These are phyloP conservation scores for Hipposideros armiger DNA, from an alignment of 2,113 vertebrate genomes.

Conservation along the genomic window DNA sequence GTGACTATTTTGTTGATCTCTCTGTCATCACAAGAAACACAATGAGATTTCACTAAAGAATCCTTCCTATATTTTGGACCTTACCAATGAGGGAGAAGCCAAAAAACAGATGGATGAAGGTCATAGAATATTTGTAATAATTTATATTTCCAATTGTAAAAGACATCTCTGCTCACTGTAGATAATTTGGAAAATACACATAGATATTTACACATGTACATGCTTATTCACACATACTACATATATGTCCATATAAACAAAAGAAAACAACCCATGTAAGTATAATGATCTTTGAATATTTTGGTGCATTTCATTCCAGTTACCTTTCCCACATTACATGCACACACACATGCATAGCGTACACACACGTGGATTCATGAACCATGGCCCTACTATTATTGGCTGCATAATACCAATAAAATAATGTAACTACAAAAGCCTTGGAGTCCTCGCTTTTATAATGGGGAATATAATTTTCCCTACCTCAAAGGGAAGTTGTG, in stretches of 20 bases:
- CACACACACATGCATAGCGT: not conserved
- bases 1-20: not conserved
- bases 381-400: not conserved
- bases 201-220: not conserved
- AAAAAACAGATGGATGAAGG: not conserved
- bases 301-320: not conserved
- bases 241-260: not conserved
- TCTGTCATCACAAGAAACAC: not conserved
- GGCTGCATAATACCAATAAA: not conserved
- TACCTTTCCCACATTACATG: not conserved
- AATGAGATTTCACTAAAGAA: not conserved
- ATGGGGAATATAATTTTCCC: not conserved
- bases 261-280: not conserved
- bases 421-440: not conserved
- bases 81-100: not conserved
- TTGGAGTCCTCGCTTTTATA: not conserved
- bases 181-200: not conserved
- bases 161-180: not conserved
- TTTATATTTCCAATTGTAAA: constrained; percentile 18
- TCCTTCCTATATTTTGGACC: not conserved
- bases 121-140: not conserved
- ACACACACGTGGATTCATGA: not conserved
- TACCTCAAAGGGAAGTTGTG: not conserved
- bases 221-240: not conserved
- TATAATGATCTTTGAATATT: constrained; percentile 12